Evolutionary conservation across 2,888 invertebrate genomes (phyloP), one percentile per base, ranked within the genome.

Genomic region (Deroplatys truncata): DNA sequence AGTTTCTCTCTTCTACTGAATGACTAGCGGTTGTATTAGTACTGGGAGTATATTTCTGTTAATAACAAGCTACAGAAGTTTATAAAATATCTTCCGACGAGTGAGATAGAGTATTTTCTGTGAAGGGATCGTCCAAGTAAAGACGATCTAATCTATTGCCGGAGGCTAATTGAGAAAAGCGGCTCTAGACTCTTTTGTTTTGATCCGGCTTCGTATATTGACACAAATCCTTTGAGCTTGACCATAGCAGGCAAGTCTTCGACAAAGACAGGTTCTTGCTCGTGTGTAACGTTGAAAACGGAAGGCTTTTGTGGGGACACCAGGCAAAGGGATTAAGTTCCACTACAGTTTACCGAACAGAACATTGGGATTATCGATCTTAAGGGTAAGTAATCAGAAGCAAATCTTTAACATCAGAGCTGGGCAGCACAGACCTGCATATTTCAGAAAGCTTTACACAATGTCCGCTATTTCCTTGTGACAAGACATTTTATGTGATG

Each of bases 81-180:
- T 72, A 16, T 72, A 72, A 72, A 72, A 72, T 72, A 72, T 4
- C 16, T 20, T 7, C 20, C 8, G 16, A 16, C 5, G 56, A 72
- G 20, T 20, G 20, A 25, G 56, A 7, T 4, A 7, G 56, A 72
- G 15, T 72, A 5, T 72, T 25, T 20, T 56, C 1, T 25, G 56
- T 16, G 5, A 25, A 72, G 56, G 56, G 56, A 72, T 72, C 25
- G 56, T 7, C 56, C 20, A 72, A 72, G 56, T 72, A 72, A 72
- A 72, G 43, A 43, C 85, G 29, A 86, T 86, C 86, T n/a, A 72
- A 82, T 82, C 86, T 86, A 25, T 72, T 72, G 56, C 82, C 9
- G 29, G 82, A 86, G 82, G 86, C 82, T 86, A 86, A 86, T 86
- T 86, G 86, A 86, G 82, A 82, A 72, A 82, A 86, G 86, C 56